A percentile compares a stretch with the other conserved stretches of the same genome.
Evolutionary conservation across 1,140 invertebrate species (phyloP).

Genomic region (Notospermus geniculatus): DNA sequence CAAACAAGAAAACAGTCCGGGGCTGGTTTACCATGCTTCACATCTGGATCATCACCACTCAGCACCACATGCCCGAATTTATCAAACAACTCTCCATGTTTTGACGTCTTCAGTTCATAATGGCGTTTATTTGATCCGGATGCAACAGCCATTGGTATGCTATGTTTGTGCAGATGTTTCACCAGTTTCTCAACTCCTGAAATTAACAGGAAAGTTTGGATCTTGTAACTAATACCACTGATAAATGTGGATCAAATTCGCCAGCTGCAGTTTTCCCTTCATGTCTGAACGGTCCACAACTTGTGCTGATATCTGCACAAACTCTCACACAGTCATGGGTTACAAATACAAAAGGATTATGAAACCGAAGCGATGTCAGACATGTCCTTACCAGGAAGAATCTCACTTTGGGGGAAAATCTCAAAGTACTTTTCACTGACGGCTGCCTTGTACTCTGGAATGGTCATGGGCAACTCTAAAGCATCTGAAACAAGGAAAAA

Average conservation of each 20-base stretch:
- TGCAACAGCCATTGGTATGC: constrained; percentile 64
- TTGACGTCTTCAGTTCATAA: constrained; percentile 73
- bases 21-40: constrained; percentile 85
- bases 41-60: constrained; percentile 82
- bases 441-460: constrained; percentile 65
- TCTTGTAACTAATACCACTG: background rate
- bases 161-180: constrained; percentile 71
- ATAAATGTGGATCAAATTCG: background rate
- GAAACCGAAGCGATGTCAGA: background rate
- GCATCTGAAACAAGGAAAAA: constrained; percentile 45
- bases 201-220: background rate
- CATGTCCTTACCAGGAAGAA: constrained; percentile 52
- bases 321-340: background rate
- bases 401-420: constrained; percentile 62
- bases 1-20: constrained; percentile 91
- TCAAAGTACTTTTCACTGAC: constrained; percentile 57
- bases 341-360: background rate
- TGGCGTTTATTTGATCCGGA: constrained; percentile 81
- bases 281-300: background rate
- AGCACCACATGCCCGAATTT: constrained; percentile 81
- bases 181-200: constrained; percentile 80
- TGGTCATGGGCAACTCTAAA: constrained; percentile 68
- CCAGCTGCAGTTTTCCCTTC: background rate
- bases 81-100: constrained; percentile 70
- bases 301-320: background rate